Evolutionary conservation across 2,888 invertebrate genomes (phyloP), one percentile per base, ranked within the genome.

Genomic region (Lycocerus yunnanus): DNA sequence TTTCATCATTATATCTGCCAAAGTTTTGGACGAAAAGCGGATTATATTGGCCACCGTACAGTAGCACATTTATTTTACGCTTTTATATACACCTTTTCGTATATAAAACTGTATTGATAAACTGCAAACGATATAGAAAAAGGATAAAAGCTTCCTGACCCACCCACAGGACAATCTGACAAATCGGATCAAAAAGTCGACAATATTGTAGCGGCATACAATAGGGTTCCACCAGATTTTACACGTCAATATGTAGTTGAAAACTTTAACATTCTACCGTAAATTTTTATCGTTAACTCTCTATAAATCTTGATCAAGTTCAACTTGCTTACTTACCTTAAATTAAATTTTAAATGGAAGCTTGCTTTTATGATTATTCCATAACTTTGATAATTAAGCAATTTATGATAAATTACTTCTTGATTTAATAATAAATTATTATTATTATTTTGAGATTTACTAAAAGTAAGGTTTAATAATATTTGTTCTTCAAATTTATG

Each of bases 171-270:
- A 85, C 85, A 85, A 86, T 86, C 84, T 84, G 86, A 87, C 87
- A 88, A 88, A 88, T 87, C 88, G 87, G 87, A 88, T 88, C 87
- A 87, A 87, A 86, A 87, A 88, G 87, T 88, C 88, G 88, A 87
- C 86, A 87, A 87, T 87, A 87, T 87, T 87, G 87, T 87, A 83
- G 84, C 83, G 84, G 83, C 84, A 83, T 84, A 86, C 86, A 86
- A 87, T 86, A 80, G 85, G 80, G 84, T 84, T 83, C 79, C 82
- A 82, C 83, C 84, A 83, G 84, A 86, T 85, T 86, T 85, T 83
- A 85, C 85, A 84, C 85, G 83, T 85, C 84, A 83, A 82, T 84
- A 82, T 83, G 80, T 83, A 82, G 78, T 72, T 66, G 65, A 61
- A 72, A 66, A 75, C 72, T 75, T 58, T 70, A 68, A 74, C 74